Conservation (phyloP, 1,140 invertebrate genomes). For the Drosophila dunni region DNA sequence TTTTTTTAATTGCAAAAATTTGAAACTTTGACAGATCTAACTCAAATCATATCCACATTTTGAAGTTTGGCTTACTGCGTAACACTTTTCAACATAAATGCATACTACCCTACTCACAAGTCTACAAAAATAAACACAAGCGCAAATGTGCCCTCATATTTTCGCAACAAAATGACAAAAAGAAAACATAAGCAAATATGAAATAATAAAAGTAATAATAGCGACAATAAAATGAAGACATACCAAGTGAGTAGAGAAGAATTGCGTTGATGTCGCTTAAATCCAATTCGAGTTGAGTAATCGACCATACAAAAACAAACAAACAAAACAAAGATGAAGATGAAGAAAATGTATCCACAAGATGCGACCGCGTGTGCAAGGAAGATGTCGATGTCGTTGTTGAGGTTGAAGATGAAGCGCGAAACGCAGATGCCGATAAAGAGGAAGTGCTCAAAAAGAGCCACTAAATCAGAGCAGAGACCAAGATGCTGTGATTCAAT, state of each 20-base stretch:
- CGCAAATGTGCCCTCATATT: conserved; percentile 32
- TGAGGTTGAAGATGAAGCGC: conserved; percentile 12
- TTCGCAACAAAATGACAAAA: conserved; percentile 17
- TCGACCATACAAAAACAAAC: conserved; percentile 19
- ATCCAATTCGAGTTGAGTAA: conserved; percentile 55
- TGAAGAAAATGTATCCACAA: conserved; percentile 37
- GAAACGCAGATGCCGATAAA: conserved; percentile 55
- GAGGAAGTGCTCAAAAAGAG: conserved; percentile 64
- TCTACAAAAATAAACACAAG: conserved; percentile 4
- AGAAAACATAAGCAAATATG: conserved; percentile 42
- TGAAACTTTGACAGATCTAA: background rate
- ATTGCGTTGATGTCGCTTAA: conserved; percentile 52
- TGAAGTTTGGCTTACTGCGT: background rate
- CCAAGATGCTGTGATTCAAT: conserved; percentile 40
- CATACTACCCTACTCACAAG: background rate
- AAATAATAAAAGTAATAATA: conserved; percentile 16
- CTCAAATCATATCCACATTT: background rate
- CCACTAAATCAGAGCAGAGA: conserved; percentile 68
- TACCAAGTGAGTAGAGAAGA: conserved; percentile 47
- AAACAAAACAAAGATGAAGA: conserved; percentile 21
- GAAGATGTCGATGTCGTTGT: background rate
- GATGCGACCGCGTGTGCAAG: conserved; percentile 32
- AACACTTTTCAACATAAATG: background rate
- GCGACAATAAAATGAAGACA: conserved; percentile 32
- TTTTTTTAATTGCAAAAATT: background rate